Percentiles rank a stretch among this genome's conserved stretches.
Evolutionary conservation across 2,797 vertebrate genomes (phyloP).

Genomic region (Naso thynnoides): DNA sequence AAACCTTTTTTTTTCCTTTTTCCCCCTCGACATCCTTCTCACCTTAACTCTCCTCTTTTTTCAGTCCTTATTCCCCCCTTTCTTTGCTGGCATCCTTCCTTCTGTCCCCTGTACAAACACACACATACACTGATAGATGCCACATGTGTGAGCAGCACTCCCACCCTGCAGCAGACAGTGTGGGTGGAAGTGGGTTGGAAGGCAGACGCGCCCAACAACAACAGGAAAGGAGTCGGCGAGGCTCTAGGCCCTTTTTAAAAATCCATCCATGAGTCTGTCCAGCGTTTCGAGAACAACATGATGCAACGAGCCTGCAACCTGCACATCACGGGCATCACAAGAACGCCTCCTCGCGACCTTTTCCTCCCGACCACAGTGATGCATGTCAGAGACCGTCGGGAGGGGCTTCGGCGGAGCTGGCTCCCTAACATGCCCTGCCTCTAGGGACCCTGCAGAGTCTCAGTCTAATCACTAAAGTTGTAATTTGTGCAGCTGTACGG

Average conservation of each 20-base stretch:
- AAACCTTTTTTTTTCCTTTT: too few relatives aligned
- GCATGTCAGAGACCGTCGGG: constrained; percentile 7
- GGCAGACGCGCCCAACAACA: constrained; percentile 72
- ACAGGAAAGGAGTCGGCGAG: constrained; percentile 69
- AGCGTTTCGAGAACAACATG: constrained; percentile 62
- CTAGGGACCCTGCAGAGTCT: not conserved
- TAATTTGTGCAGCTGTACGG: constrained; percentile 3
- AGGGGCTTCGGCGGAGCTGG: constrained; percentile 8
- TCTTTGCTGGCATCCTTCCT: too few relatives aligned
- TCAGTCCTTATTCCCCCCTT: not conserved
- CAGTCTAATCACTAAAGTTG: not conserved
- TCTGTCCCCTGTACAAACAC: not conserved
- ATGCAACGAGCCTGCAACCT: constrained; percentile 77
- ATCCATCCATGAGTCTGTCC: constrained; percentile 53
- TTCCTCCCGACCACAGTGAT: constrained; percentile 7
- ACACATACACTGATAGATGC: constrained; percentile 8
- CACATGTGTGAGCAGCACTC: constrained; percentile 44
- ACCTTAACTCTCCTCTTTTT: too few relatives aligned
- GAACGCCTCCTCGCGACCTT: constrained; percentile 19
- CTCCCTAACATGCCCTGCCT: constrained; percentile 9
- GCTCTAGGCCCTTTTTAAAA: constrained; percentile 50
- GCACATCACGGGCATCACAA: constrained; percentile 18
- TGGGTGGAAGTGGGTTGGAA: constrained; percentile 62
- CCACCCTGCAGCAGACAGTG: constrained; percentile 58
- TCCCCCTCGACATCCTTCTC: too few relatives aligned